Conservation (phyloP, 2,888 invertebrate genomes). For the Perizoma flavofasciatum region DNA sequence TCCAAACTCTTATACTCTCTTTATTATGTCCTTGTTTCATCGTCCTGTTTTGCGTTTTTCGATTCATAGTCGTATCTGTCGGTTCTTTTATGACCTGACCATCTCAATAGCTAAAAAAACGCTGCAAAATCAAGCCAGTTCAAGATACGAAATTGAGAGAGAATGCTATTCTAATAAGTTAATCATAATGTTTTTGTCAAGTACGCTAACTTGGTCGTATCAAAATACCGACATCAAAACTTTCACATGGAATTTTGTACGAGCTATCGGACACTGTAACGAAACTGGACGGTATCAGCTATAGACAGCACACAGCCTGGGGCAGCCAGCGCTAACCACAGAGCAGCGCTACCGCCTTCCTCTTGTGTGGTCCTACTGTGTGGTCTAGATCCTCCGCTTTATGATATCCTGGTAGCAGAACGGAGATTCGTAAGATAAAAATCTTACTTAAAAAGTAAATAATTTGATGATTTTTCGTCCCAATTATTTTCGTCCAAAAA, state of each 20-base stretch:
- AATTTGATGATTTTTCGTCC: too few species aligned
- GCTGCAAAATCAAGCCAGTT: too few species aligned
- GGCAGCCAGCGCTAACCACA: constrained; percentile 47
- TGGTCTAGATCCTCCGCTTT: constrained; percentile 40
- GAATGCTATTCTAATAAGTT: not conserved
- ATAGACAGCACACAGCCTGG: constrained; percentile 29
- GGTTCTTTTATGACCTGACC: too few species aligned
- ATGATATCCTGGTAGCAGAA: constrained; percentile 30
- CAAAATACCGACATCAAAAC: constrained; percentile 2
- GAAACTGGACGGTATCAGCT: constrained; percentile 17
- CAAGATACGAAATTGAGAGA: not conserved
- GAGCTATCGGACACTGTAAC: not conserved
- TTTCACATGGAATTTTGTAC: constrained; percentile 3
- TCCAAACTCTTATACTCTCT: too few species aligned
- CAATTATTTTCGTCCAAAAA: too few species aligned
- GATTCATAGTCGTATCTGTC: too few species aligned
- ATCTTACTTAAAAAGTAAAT: too few species aligned
- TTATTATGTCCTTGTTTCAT: too few species aligned
- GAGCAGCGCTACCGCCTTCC: constrained; percentile 60
- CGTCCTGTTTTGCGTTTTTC: too few species aligned
- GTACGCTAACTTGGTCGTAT: not conserved
- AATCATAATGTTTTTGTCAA: not conserved
- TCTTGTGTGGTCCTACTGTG: constrained; percentile 63
- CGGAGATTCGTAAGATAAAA: not conserved
- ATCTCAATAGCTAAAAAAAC: too few species aligned